Conservation (phyloP, 2,113 vertebrate species). For the Dascyllus trimaculatus region DNA sequence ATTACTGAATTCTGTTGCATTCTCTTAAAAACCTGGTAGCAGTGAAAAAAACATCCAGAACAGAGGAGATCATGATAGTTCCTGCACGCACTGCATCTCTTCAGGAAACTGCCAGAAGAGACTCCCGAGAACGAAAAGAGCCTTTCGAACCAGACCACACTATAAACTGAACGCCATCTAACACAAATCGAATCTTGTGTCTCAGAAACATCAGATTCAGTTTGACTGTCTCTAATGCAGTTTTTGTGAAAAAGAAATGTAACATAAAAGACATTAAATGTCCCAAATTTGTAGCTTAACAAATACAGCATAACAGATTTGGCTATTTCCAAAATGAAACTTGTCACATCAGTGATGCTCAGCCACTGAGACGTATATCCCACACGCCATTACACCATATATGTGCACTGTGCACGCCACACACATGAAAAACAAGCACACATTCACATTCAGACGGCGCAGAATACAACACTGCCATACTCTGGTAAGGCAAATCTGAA, state of each 20-base stretch:
- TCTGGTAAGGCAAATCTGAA: conserved; percentile 80
- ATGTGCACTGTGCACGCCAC: conserved; percentile 35
- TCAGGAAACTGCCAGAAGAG: conserved; percentile 26
- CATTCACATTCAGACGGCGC: conserved; percentile 64
- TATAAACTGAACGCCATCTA: conserved; percentile 16
- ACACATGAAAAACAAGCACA: conserved; percentile 52
- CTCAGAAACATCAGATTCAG: conserved; percentile 26
- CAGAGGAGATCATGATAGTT: conserved; percentile 16
- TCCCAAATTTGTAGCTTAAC: conserved; percentile 27
- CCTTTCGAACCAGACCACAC: neutral
- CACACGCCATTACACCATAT: conserved; percentile 23
- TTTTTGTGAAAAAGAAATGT: conserved; percentile 1
- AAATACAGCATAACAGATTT: conserved; percentile 23
- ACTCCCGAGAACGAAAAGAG: conserved; percentile 6
- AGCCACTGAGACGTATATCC: conserved; percentile 30
- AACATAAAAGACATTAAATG: conserved; percentile 44
- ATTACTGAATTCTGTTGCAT: conserved; percentile 27
- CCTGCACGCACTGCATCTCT: conserved; percentile 22
- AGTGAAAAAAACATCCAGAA: conserved; percentile 10
- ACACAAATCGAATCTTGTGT: neutral
- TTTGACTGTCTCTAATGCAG: neutral
- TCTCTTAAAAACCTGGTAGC: conserved; percentile 3
- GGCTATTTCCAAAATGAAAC: conserved; percentile 47
- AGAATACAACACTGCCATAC: conserved; percentile 62
- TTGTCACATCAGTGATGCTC: conserved; percentile 34